Evolutionary conservation across 2,797 vertebrate genomes (phyloP), one percentile per base, ranked within the genome.

Genomic region (Odontamblyopus lacepedii): DNA sequence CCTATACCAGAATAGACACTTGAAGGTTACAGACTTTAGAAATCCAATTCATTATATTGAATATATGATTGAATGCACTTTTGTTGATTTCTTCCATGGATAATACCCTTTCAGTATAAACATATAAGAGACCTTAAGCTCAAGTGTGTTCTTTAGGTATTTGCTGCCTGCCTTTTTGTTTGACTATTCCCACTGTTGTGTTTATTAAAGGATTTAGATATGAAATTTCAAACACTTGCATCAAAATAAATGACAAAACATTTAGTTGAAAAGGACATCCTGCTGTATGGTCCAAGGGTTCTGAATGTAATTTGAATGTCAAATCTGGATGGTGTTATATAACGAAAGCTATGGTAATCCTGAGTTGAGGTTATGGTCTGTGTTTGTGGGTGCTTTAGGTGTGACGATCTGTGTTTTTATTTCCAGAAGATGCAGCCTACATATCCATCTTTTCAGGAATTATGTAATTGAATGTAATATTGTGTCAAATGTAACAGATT

Each of bases 191-290:
- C 63, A 13, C 50, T 60, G 65, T 72, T 76, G 19, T 18, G 26
- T 71, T 77, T 76, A 76, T 79, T 79, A 85, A 76, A 68, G 78
- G 76, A 79, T 87, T 89, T 82, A 77, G 72, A 79, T 75, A 65
- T 77, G 81, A 70, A 64, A 70, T 73, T 41, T 74, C 35, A 48
- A 68, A 55, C 27, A 73, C 60, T 80, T 81, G 72, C 74, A 80
- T 80, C 63, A 72, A 67, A 64, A 67, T 64, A 41, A 38, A 35
- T 35, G 35, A 44, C 41, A 12, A 30, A 73, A 62, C 57, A 64
- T 53, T 60, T 38, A 29, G 69, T 79, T 82, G 67, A 84, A 86
- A 84, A 83, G 56, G 41, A 62, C 15, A 5, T 48, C 41, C 64
- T 19, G 60, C 71, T 57, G 55, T 57, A 57, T 12, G 11, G 55